Evolutionary conservation across 2,888 invertebrate genomes (phyloP).

Genomic region (Himalopsyche kuldschensis): DNA sequence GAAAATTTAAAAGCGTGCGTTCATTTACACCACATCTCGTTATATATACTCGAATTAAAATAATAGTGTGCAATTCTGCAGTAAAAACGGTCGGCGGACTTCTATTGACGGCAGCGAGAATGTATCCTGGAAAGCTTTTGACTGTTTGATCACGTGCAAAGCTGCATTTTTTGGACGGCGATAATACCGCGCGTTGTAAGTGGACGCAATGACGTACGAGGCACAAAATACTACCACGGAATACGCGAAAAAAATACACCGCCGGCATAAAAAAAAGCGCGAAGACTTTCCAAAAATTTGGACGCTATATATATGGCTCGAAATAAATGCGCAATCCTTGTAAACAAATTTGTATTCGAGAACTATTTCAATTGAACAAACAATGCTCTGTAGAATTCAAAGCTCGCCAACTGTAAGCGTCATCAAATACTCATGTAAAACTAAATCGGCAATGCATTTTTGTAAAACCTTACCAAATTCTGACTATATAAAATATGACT

Average conservation of each 20-base stretch:
- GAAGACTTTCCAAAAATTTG: not conserved
- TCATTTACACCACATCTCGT: not conserved
- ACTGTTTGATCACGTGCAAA: slow-evolving; percentile 5
- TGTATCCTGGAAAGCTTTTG: not conserved
- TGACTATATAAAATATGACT: too few relatives aligned
- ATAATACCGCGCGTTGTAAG: not conserved
- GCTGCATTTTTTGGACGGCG: not conserved
- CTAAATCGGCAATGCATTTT: too few relatives aligned
- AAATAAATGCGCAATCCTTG: too few relatives aligned
- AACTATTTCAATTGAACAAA: too few relatives aligned
- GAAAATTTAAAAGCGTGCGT: too few relatives aligned
- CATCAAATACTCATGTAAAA: too few relatives aligned
- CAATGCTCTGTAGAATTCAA: too few relatives aligned
- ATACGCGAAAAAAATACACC: not conserved
- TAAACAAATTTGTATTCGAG: too few relatives aligned
- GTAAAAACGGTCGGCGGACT: slow-evolving; percentile 7
- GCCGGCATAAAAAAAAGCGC: not conserved
- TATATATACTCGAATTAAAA: not conserved
- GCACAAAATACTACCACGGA: not conserved
- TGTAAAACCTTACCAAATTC: too few relatives aligned
- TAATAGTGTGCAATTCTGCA: not conserved
- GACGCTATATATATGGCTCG: too few relatives aligned
- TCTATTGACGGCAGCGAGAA: slow-evolving; percentile 12
- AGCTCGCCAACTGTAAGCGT: too few relatives aligned
- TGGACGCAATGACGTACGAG: not conserved